Conservation (phyloP, 2,888 invertebrate genomes). For the Melipona beecheii region DNA sequence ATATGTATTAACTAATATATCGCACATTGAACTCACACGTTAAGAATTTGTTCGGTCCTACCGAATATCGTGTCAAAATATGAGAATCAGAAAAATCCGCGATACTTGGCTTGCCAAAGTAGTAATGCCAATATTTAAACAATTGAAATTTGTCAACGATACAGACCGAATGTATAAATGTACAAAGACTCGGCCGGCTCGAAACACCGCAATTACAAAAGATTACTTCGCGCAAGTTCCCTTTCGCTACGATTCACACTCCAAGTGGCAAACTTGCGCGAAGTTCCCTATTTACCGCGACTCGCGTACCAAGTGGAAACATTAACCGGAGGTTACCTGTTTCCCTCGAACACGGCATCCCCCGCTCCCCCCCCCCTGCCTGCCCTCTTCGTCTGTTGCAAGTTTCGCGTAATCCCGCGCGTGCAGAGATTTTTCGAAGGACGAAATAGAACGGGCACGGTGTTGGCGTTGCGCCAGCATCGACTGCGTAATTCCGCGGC, state of each 20-base stretch:
- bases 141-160: too few species aligned
- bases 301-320: background rate
- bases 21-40: too few species aligned
- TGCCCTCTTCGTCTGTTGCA: background rate
- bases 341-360: background rate
- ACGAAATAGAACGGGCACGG: constrained; percentile 24
- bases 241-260: background rate
- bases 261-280: background rate
- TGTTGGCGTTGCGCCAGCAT: constrained; percentile 44
- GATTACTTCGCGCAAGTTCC: background rate
- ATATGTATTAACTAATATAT: too few species aligned
- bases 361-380: too few species aligned
- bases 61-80: too few species aligned
- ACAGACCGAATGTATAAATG: too few species aligned
- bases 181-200: too few species aligned
- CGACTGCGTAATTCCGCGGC: constrained; percentile 41
- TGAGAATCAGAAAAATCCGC: too few species aligned
- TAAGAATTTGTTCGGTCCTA: too few species aligned
- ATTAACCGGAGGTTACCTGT: background rate
- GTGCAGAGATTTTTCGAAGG: constrained; percentile 30
- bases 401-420: constrained; percentile 22
- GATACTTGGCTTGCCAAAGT: too few species aligned
- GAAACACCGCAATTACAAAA: too few species aligned
- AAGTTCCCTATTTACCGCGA: background rate
- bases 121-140: too few species aligned